phyloP scores from a whole-genome alignment of 2,797 vertebrate species.

The Myiothlypis coronata region DNA sequence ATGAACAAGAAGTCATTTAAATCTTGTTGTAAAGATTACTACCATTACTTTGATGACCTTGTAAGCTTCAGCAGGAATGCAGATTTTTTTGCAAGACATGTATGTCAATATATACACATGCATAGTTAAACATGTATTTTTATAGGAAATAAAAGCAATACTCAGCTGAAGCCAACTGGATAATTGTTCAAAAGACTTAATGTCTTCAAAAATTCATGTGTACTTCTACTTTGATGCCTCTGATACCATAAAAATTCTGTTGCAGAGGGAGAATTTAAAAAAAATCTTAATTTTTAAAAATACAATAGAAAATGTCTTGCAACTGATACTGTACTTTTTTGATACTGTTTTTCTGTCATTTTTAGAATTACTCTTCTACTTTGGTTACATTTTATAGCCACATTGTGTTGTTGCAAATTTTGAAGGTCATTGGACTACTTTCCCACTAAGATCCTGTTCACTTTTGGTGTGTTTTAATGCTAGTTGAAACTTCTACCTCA shows the following conservation, averaged over 20 bases:
- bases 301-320: neutral
- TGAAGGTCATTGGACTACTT: neutral
- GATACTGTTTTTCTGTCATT: neutral
- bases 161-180: neutral
- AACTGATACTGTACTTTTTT: neutral
- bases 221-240: neutral
- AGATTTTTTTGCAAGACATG: neutral
- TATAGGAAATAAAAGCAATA: neutral
- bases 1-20: neutral
- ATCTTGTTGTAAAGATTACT: neutral
- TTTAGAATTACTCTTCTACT: neutral
- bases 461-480: neutral
- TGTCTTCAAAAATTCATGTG: neutral
- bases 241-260: neutral
- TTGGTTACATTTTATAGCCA: neutral
- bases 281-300: neutral
- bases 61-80: neutral
- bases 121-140: neutral
- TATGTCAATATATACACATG: neutral
- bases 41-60: neutral
- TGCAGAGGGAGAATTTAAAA: neutral
- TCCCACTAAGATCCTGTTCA: neutral
- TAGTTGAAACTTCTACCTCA: conserved; percentile 46
- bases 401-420: neutral
- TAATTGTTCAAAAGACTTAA: neutral